Base-by-base conservation (phyloP, 2,797 vertebrate genomes). In the Heteromormyrus szaboi region DNA sequence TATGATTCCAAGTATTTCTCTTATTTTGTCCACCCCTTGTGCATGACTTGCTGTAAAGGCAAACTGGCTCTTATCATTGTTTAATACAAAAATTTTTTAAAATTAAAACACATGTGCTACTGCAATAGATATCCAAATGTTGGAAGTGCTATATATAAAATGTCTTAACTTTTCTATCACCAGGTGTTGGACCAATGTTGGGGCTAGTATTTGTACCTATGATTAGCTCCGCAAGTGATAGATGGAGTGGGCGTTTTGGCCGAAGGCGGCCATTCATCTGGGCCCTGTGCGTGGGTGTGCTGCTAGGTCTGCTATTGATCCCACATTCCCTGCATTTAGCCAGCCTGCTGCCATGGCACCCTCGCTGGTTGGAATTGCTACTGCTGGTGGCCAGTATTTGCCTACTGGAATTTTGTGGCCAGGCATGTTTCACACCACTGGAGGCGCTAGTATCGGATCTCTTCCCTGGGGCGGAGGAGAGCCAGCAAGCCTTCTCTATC, bases 251-350 rank as follows among this genome's bases (percentile, higher is more conserved):
- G 91, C 95, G 95, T 90, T 97, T 95, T 0, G 97, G 97, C 17
- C 96, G 97, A 0, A 94, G 97, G 2, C 92, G 97, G 1, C 97
- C 97, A 3, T 97, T 98, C 93, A 97, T 98, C 92, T 97, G 97
- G 97, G 48, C 92, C 19, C 92, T 98, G 72, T 96, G 97, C 53
- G 90, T 96, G 83, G 97, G 97, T 0, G 96, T 98, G 22, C 92
- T 98, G 87, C 93, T 97, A 56, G 95, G 96, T 92, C 96, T 97
- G 19, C 92, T 97, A 0, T 87, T 97, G 17, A 97, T 97, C 91
- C 96, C 96, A 0, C 95, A 95, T 0, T 94, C 95, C 0, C 79
- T 94, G 90, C 90, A 90, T 88, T 93, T 97, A 90, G 96, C 96
- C 0, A 48, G 76, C 25, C 92, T 90, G 91, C 94, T 59, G 90